phyloP scores from a whole-genome alignment of 2,797 vertebrate genomes.

The Thripadectes ignobilis region DNA sequence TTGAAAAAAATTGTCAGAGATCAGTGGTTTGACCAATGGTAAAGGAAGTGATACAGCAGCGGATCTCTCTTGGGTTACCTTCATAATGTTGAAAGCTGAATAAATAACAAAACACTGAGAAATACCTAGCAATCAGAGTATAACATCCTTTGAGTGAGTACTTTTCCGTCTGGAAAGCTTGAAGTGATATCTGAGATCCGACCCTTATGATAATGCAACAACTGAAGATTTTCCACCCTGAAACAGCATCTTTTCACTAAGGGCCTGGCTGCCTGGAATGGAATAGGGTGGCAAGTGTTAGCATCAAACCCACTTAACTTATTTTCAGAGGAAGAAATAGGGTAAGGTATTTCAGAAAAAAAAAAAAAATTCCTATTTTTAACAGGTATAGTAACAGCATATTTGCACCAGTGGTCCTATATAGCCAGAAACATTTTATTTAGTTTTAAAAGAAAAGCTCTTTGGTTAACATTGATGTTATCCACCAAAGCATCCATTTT shows the following conservation, averaged over 20 bases:
- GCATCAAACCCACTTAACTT: not conserved
- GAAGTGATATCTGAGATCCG: not conserved
- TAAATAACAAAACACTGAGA: not conserved
- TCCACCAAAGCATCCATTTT: not conserved
- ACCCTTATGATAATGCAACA: not conserved
- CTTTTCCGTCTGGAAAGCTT: not conserved
- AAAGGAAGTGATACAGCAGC: not conserved
- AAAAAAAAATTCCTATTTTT: not conserved
- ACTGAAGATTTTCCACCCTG: not conserved
- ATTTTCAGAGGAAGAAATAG: not conserved
- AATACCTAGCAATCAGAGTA: not conserved
- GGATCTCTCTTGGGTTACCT: not conserved
- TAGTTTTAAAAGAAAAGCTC: not conserved
- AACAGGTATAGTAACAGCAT: not conserved
- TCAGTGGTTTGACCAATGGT: rapidly evolving
- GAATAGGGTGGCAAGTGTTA: not conserved
- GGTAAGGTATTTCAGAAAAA: not conserved
- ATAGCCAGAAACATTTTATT: not conserved
- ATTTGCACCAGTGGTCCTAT: not conserved
- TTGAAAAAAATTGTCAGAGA: not conserved
- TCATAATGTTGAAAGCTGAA: not conserved
- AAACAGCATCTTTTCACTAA: not conserved
- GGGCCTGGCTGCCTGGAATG: not conserved
- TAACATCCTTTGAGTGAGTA: not conserved
- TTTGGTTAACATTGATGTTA: not conserved